Percentiles rank a stretch among this genome's conserved stretches.
Evolutionary conservation across 2,113 vertebrate genomes (phyloP).

Genomic region (Gallinago undulata): DNA sequence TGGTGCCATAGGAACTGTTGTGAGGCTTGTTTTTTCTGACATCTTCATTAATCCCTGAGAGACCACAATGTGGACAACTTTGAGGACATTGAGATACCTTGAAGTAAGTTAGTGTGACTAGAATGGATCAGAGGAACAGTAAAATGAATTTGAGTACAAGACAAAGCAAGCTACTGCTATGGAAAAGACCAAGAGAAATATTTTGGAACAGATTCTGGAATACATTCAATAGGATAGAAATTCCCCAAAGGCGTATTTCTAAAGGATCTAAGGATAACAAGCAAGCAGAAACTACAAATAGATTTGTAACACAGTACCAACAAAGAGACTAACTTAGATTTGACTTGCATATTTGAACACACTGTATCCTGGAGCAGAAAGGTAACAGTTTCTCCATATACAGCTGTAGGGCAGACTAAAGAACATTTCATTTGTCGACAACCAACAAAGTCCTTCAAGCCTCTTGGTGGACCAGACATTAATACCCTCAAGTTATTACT

Average conservation of each 20-base stretch:
- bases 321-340: background rate
- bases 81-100: background rate
- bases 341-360: background rate
- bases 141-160: background rate
- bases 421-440: background rate
- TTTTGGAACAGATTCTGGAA: slow-evolving; percentile 15
- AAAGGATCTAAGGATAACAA: slow-evolving; percentile 8
- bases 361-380: background rate
- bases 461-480: background rate
- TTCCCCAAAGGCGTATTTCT: background rate
- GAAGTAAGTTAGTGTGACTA: background rate
- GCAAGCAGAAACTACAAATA: background rate
- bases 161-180: background rate
- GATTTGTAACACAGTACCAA: background rate
- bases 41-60: background rate
- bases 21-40: background rate
- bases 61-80: background rate
- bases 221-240: background rate
- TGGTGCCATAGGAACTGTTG: background rate
- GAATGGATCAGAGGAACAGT: background rate
- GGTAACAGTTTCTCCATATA: background rate
- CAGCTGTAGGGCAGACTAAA: background rate
- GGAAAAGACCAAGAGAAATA: background rate
- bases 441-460: background rate
- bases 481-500: background rate